phyloP scores from a whole-genome alignment of 2,797 vertebrate genomes.

The Threskiornis aethiopicus region DNA sequence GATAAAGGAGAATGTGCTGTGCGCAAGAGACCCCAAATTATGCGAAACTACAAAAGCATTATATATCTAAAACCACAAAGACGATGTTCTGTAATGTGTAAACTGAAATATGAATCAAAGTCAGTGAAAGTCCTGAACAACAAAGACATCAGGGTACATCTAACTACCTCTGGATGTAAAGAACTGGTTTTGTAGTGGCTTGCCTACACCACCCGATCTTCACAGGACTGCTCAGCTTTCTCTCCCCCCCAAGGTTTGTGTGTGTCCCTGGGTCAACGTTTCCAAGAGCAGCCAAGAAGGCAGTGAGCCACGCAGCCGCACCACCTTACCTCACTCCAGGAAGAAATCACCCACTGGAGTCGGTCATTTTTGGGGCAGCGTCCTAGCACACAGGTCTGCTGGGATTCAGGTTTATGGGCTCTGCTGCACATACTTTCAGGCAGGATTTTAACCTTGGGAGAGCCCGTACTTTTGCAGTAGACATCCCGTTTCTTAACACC shows the following conservation, averaged over 20 bases:
- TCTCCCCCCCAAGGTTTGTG: not conserved
- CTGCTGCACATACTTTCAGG: slow-evolving; percentile 85
- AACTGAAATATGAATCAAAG: not conserved
- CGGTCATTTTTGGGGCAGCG: slow-evolving; percentile 91
- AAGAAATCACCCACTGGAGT: slow-evolving; percentile 87
- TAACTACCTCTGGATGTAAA: not conserved
- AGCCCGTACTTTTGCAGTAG: slow-evolving; percentile 82
- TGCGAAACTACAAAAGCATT: not conserved
- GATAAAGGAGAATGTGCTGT: not conserved
- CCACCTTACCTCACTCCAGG: slow-evolving; percentile 90
- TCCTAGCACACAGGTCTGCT: slow-evolving; percentile 88
- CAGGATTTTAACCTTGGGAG: slow-evolving; percentile 74
- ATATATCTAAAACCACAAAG: not conserved
- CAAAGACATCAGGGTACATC: not conserved
- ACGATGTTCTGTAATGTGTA: rapidly evolving
- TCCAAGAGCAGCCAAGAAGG: not conserved
- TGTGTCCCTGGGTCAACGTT: not conserved
- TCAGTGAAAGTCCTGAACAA: not conserved
- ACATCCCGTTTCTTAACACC: slow-evolving; percentile 87
- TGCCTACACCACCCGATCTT: not conserved
- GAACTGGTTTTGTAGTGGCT: not conserved
- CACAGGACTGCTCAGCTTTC: not conserved
- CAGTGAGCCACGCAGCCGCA: not conserved
- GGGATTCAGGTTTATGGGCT: slow-evolving; percentile 81
- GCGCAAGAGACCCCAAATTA: not conserved